Percentiles rank a stretch among this genome's conserved stretches.
Conservation (phyloP, 2,797 vertebrate genomes). For the Megaceryle alcyon region DNA sequence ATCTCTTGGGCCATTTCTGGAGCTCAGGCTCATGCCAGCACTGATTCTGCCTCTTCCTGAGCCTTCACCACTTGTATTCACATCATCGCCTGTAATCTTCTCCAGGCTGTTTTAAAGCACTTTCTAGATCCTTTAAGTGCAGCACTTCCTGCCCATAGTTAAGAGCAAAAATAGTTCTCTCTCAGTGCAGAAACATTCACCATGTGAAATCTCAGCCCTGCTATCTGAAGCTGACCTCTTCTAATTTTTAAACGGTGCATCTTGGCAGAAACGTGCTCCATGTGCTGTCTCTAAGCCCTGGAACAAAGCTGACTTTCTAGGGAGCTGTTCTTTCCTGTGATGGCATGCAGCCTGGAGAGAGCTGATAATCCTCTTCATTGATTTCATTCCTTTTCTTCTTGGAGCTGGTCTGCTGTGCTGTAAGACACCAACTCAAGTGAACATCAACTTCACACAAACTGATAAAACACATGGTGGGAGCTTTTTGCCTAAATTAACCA, state of each 20-base stretch:
- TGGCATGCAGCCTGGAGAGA: background rate
- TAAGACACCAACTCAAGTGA: background rate
- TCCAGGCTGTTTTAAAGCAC: background rate
- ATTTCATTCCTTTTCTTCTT: background rate
- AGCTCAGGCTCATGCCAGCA: background rate
- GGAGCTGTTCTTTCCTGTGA: background rate
- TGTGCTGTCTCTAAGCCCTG: background rate
- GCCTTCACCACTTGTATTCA: background rate
- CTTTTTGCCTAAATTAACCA: background rate
- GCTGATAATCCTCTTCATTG: background rate
- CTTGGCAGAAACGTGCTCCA: constrained; percentile 8
- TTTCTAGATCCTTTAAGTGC: background rate
- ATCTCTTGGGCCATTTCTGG: background rate
- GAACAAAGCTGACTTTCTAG: constrained; percentile 22
- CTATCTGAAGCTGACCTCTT: background rate
- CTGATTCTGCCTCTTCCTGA: background rate
- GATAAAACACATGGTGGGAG: background rate
- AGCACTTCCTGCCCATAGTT: background rate
- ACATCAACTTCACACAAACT: background rate
- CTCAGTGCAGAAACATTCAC: background rate
- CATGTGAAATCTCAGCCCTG: background rate
- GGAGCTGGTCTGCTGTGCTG: background rate
- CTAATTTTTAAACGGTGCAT: background rate
- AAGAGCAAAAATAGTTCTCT: background rate
- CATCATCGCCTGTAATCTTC: background rate